Evolutionary conservation across 1,140 invertebrate genomes (phyloP), one percentile per base, ranked within the genome.

Genomic region (Caenorhabditis remanei): DNA sequence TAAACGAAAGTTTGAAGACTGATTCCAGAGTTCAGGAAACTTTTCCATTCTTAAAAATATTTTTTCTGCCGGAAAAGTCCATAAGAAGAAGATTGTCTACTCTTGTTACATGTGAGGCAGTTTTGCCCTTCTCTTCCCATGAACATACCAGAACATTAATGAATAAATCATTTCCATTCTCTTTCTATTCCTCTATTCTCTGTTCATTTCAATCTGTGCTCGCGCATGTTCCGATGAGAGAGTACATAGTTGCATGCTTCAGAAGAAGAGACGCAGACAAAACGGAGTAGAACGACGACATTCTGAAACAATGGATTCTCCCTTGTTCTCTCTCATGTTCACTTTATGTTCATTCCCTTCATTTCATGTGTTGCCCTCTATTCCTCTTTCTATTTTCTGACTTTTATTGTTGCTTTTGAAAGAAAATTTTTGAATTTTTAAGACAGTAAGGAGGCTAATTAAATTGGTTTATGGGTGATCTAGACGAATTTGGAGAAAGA

Each of bases 101-200:
- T 32, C 24, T 40, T 4, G 24, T 63, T 32, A 13, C 21, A 63
- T 63, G 7, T 63, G 61, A 40, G 24, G 61, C 61, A 63, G 24
- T 32, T 63, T 9, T 63, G 61, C 11, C 61, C 21, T 63, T 32
- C n/a, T 63, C 24, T 58, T 14, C 11, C 40, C 46, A 13, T 14
- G 71, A 79, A 79, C 71, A 79, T 79, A n/a, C 43, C 71, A 79
- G 71, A 79, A 53, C 71, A 79, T 79, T 79, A 41, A 79, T 79
- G 71, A 79, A 79, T 79, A 79, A 79, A 79, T 50, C 71, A 79
- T 79, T 79, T n/a, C 46, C 40, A 79, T 50, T 79, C 71, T 71
- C 61, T 63, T 63, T 71, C 65, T 71, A 43, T 79, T 50, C 71
- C 71, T 50, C 43, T 6, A 9, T 9, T 40, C 32, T 67, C 46